Percentiles rank a stretch among this genome's conserved stretches.
phyloP scores from a whole-genome alignment of 2,888 invertebrate species.

The Leptopterna dolabrata region DNA sequence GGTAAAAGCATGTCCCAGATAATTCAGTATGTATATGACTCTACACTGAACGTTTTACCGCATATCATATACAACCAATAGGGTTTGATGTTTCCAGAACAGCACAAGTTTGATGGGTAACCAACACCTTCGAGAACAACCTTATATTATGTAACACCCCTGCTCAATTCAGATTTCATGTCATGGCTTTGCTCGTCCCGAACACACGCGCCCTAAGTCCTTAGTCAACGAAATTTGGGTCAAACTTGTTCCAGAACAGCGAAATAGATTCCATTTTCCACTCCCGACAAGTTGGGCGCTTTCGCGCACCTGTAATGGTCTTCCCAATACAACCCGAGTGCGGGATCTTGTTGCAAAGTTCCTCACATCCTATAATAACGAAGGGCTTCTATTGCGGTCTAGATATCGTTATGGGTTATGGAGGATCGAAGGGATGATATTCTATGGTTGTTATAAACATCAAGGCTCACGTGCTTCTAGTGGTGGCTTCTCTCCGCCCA shows the following conservation, averaged over 20 bases:
- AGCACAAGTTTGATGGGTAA: too few relatives aligned
- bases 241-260: not conserved
- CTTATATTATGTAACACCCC: too few relatives aligned
- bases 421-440: not conserved
- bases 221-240: not conserved
- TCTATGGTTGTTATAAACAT: not conserved
- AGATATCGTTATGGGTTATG: not conserved
- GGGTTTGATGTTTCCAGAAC: too few relatives aligned
- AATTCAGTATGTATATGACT: too few relatives aligned
- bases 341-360: not conserved
- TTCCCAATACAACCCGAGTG: not conserved
- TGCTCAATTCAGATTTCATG: too few relatives aligned
- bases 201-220: not conserved
- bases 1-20: too few relatives aligned
- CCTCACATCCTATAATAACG: not conserved
- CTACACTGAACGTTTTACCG: too few relatives aligned
- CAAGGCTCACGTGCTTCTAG: not conserved
- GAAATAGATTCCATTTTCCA: not conserved
- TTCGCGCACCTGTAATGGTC: conserved; percentile 11
- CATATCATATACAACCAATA: too few relatives aligned
- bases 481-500: not conserved
- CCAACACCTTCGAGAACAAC: too few relatives aligned
- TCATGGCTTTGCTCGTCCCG: too few relatives aligned
- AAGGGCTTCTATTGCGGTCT: not conserved
- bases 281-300: not conserved